These are phyloP conservation scores for Onychomys leucogaster DNA, from an alignment of 2,797 vertebrate species.

Conservation along the genomic window DNA sequence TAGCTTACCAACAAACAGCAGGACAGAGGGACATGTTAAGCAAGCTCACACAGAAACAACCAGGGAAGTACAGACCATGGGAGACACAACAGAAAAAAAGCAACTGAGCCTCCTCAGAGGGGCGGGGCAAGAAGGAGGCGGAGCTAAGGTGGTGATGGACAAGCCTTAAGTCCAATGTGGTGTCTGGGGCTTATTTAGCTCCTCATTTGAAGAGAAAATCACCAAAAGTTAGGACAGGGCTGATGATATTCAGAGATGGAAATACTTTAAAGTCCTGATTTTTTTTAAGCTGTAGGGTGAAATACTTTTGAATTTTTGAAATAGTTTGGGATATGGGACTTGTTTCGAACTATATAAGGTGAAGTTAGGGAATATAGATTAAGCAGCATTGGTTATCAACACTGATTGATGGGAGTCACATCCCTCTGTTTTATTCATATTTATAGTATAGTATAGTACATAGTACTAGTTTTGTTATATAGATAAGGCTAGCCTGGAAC, in stretches of 20 bases:
- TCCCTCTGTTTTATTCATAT: neutral
- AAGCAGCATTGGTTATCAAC: neutral
- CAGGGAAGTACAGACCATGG: slow-evolving; percentile 61
- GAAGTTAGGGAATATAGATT: neutral
- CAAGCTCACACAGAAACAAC: slow-evolving; percentile 42
- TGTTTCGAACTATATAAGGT: neutral
- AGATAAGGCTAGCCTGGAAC: neutral
- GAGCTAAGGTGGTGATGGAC: neutral
- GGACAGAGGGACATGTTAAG: slow-evolving; percentile 7
- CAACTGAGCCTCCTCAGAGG: neutral
- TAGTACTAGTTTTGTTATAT: neutral
- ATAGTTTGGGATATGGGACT: neutral
- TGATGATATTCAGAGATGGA: neutral
- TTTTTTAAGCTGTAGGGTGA: neutral
- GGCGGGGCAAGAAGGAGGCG: neutral
- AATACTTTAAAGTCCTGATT: too few species aligned
- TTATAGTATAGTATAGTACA: neutral
- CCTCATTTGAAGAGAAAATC: neutral
- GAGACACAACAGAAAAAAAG: slow-evolving; percentile 56
- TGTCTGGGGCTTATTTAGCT: neutral
- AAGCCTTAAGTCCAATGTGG: neutral
- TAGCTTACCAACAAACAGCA: neutral
- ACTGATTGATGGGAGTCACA: neutral
- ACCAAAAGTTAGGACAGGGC: neutral
- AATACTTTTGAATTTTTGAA: slow-evolving; percentile 10